Evolutionary conservation across 2,113 vertebrate genomes (phyloP).

Genomic region (Riparia riparia): DNA sequence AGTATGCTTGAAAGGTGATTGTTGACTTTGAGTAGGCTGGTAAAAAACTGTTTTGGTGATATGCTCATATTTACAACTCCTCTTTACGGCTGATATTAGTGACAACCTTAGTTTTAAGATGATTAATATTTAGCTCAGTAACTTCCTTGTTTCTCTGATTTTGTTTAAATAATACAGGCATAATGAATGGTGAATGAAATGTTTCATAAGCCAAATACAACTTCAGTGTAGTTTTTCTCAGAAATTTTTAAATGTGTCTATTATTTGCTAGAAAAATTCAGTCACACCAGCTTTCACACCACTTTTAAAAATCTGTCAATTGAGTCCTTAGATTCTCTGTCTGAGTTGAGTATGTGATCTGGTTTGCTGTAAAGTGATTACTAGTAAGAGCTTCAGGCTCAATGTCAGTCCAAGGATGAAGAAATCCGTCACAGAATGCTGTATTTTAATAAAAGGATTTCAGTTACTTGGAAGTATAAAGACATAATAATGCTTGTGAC

Average conservation of each 20-base stretch:
- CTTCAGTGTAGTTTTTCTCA: not conserved
- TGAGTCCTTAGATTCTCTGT: slow-evolving; percentile 29
- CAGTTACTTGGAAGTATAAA: slow-evolving; percentile 18
- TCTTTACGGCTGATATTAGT: not conserved
- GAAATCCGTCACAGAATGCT: slow-evolving; percentile 54
- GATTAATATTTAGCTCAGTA: not conserved
- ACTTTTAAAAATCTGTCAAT: slow-evolving; percentile 9
- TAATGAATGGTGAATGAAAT: not conserved
- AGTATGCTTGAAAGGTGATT: not conserved
- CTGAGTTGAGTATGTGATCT: slow-evolving; percentile 46
- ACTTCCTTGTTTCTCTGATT: not conserved
- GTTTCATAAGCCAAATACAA: accelerated
- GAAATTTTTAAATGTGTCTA: not conserved
- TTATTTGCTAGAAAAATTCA: slow-evolving; percentile 24
- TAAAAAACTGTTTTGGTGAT: not conserved
- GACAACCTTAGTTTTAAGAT: not conserved
- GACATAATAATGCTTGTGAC: slow-evolving; percentile 51
- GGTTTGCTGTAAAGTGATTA: slow-evolving; percentile 66
- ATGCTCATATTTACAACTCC: not conserved
- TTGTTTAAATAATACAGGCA: not conserved
- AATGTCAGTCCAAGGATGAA: slow-evolving; percentile 66
- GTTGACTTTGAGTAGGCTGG: not conserved
- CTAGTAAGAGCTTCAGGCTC: slow-evolving; percentile 62
- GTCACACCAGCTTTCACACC: slow-evolving; percentile 14
- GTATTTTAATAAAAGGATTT: slow-evolving; percentile 73